Base-by-base conservation (phyloP, 2,888 invertebrate species). In the Sicus ferrugineus region DNA sequence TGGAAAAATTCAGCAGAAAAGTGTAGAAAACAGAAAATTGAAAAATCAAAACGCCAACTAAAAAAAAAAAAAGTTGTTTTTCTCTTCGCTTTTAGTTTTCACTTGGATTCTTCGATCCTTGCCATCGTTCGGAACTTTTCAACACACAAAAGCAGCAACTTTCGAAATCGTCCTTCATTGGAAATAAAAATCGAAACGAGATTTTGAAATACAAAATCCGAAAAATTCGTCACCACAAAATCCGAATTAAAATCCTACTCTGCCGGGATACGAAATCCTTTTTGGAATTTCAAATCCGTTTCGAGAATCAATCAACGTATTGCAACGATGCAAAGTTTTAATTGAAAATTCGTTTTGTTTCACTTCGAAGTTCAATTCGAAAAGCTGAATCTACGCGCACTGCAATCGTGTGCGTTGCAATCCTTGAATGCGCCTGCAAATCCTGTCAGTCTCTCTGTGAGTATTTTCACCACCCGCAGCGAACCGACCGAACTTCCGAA, bases 401-500 rank as follows among this genome's bases (percentile, higher is more conserved):
- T 58, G 28, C 16, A 59, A 2, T n/a, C 59, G 48, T 59, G 48
- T 59, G 26, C 19, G 23, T 61, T 0, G 2, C 23, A 4, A 6
- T 11, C 19, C 19, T 7, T 48, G 23, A 11, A 11, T 67, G 58
- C 19, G 19, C 4, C 16, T 50, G 42, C 28, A 38, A 54, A 26
- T 42, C 14, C 58, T 26, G n/a, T 14, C 31, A 30, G 54, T 63
- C 30, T 63, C 52, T 30, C 4, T 23, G 38, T 58, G 11, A 9
- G 7, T 19, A 16, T 67, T 58, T 63, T 65, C 72, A 76, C 75
- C 75, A 77, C 75, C 75, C 77, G 77, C 77, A 75, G 74, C 72
- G 70, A 70, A 73, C 61, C 68, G 66, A 76, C 64, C 69, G 50
- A 74, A 75, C 78, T 77, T 79, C 82, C 81, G 82, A 80, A 82